Evolutionary conservation across 2,797 vertebrate genomes (phyloP).

Genomic region (Enteromius unitaeniatus): DNA sequence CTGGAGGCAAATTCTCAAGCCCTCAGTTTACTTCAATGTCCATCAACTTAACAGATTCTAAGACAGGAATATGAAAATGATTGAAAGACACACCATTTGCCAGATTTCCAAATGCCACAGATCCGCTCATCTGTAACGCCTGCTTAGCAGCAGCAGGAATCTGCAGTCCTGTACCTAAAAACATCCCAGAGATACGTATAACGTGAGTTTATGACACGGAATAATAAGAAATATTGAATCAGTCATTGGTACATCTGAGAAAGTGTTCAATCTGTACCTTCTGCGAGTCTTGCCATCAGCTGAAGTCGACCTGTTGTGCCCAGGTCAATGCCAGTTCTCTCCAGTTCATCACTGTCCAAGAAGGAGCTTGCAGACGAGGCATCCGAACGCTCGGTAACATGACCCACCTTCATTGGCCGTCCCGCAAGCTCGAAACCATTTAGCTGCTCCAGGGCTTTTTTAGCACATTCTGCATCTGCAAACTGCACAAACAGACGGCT

Average conservation of each 20-base stretch:
- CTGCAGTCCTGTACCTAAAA: conserved; percentile 92
- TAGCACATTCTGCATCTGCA: conserved; percentile 98
- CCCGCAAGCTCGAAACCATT: conserved; percentile 98
- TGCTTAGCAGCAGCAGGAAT: conserved; percentile 97
- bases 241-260: neutral
- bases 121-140: conserved; percentile 96
- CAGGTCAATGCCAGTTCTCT: conserved; percentile 96
- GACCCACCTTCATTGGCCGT: conserved; percentile 97
- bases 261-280: conserved; percentile 78
- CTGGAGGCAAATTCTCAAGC: neutral
- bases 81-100: conserved; percentile 64
- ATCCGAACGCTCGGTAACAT: conserved; percentile 96
- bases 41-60: neutral
- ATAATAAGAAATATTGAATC: neutral
- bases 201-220: neutral
- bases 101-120: conserved; percentile 91
- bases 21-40: neutral
- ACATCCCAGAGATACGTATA: neutral
- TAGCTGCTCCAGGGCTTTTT: conserved; percentile 96
- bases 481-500: conserved; percentile 78
- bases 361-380: conserved; percentile 97
- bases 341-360: conserved; percentile 96
- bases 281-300: conserved; percentile 96
- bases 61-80: neutral
- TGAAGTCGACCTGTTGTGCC: conserved; percentile 97